These are phyloP conservation scores for Lethocerus indicus DNA, from an alignment of 1,140 invertebrate species.

Conservation along the genomic window DNA sequence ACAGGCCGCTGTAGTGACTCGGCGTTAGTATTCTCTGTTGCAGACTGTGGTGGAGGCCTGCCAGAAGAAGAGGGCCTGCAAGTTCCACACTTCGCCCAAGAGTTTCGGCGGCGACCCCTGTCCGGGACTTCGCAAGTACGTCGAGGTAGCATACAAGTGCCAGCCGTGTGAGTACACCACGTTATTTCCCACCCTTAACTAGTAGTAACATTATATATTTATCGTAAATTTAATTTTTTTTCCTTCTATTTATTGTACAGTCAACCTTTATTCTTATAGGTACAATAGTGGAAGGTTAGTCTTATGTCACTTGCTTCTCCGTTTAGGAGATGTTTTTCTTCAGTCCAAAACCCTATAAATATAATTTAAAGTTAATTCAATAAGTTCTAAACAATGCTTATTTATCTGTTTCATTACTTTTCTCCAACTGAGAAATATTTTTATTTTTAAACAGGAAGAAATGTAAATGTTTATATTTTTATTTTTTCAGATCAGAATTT, in stretches of 20 bases:
- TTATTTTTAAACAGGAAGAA: no score
- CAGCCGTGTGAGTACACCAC: slow-evolving; percentile 72
- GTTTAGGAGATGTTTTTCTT: no score
- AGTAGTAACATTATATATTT: background rate
- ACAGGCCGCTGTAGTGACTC: no score
- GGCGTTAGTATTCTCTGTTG: slow-evolving; percentile 62
- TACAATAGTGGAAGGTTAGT: background rate
- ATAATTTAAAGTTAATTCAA: no score
- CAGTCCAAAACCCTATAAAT: no score
- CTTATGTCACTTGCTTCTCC: no score
- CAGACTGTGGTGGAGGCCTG: slow-evolving; percentile 84
- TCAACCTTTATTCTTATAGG: background rate
- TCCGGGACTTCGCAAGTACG: slow-evolving; percentile 66
- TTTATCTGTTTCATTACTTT: no score
- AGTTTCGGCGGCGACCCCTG: slow-evolving; percentile 74
- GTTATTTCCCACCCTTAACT: background rate
- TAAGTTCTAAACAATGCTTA: no score
- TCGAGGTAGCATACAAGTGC: slow-evolving; percentile 86
- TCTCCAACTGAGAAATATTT: no score
- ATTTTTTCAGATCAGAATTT: no score
- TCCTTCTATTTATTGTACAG: background rate
- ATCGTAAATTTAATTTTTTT: background rate
- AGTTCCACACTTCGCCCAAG: slow-evolving; percentile 63
- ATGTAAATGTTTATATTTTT: no score
- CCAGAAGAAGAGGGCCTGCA: slow-evolving; percentile 76